These are phyloP conservation scores for Hyles vespertilio DNA, from an alignment of 1,140 invertebrate species.

Conservation along the genomic window DNA sequence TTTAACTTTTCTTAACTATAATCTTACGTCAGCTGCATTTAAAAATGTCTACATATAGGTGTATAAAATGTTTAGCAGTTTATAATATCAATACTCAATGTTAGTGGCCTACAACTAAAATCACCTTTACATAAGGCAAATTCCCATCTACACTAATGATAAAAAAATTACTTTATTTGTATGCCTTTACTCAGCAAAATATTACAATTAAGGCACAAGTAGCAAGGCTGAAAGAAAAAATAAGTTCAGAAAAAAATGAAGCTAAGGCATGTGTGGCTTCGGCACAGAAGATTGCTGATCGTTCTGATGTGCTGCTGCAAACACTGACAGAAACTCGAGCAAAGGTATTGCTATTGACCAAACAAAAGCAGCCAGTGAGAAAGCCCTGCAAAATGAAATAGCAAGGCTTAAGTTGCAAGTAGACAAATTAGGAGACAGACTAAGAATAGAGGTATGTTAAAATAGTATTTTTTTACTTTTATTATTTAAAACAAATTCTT, in stretches of 20 bases:
- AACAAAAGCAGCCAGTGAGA: conserved; percentile 59
- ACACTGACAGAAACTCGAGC: conserved; percentile 41
- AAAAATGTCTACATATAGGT: neutral
- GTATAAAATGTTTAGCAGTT: conserved; percentile 2
- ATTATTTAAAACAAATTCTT: neutral
- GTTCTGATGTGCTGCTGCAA: conserved; percentile 47
- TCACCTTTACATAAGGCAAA: neutral
- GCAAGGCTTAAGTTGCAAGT: conserved; percentile 49
- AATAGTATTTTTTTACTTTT: neutral
- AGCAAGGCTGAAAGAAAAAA: conserved; percentile 47
- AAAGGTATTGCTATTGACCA: conserved; percentile 47
- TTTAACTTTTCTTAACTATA: too few relatives aligned
- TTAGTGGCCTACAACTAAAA: neutral
- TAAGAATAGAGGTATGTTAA: conserved; percentile 49
- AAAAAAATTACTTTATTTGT: neutral
- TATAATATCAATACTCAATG: neutral
- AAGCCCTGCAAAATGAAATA: conserved; percentile 50
- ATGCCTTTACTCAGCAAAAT: neutral
- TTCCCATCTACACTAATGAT: neutral
- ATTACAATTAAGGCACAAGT: conserved; percentile 30
- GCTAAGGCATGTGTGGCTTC: conserved; percentile 59
- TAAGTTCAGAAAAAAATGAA: conserved; percentile 57
- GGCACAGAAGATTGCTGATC: conserved; percentile 57
- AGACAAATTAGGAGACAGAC: conserved; percentile 50
- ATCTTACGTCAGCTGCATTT: too few relatives aligned